These are phyloP conservation scores for Podarcis muralis DNA, from an alignment of 2,113 vertebrate genomes.

Conservation along the genomic window DNA sequence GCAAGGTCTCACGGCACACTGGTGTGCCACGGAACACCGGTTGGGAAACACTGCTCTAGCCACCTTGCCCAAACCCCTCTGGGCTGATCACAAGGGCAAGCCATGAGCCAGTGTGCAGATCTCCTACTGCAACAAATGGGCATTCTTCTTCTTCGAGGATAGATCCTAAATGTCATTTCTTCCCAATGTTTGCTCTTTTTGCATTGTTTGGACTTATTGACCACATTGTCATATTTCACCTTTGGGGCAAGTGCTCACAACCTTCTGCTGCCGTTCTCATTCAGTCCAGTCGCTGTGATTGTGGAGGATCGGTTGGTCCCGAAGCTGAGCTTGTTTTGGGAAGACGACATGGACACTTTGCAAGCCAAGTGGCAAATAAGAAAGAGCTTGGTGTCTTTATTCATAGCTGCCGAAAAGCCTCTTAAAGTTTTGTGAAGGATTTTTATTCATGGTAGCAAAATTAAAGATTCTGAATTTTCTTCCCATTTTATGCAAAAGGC, in stretches of 20 bases:
- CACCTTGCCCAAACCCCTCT: too few relatives aligned
- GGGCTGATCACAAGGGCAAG: too few relatives aligned
- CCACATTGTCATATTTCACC: too few relatives aligned
- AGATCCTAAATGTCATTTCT: rapidly evolving
- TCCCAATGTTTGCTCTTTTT: background rate
- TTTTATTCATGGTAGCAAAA: background rate
- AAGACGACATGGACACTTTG: background rate
- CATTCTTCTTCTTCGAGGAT: background rate
- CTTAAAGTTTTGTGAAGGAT: rapidly evolving
- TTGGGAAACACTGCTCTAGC: too few relatives aligned
- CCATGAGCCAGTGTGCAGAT: rapidly evolving
- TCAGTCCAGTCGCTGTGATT: background rate
- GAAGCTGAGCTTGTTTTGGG: too few relatives aligned
- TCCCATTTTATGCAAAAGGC: background rate
- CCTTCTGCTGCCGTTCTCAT: rapidly evolving
- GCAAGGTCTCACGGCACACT: too few relatives aligned
- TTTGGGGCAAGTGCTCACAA: rapidly evolving
- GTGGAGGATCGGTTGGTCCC: background rate
- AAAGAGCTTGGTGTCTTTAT: rapidly evolving
- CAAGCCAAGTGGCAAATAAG: background rate
- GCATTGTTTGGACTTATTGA: background rate
- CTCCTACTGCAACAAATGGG: background rate
- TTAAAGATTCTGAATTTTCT: background rate
- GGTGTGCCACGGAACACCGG: too few relatives aligned
- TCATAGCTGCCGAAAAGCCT: background rate